phyloP scores from a whole-genome alignment of 2,888 invertebrate genomes.

The Toxonevra muliebris region DNA sequence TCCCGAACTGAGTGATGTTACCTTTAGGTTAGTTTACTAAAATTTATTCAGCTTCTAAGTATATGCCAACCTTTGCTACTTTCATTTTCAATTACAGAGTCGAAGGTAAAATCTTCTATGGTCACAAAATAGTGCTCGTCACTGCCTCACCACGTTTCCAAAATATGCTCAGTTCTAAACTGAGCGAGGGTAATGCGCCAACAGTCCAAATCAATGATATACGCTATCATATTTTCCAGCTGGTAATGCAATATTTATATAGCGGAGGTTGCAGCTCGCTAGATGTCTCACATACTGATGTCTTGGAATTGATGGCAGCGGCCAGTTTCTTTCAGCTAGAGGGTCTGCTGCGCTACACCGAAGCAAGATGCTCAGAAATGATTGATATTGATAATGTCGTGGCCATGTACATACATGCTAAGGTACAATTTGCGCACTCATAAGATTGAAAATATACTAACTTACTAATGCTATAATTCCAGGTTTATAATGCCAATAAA shows the following conservation, averaged over 20 bases:
- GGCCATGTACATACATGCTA: constrained; percentile 92
- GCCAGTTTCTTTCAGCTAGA: constrained; percentile 92
- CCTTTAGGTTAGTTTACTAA: constrained; percentile 71
- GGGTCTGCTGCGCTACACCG: constrained; percentile 84
- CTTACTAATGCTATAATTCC: constrained; percentile 33
- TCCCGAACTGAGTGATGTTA: constrained; percentile 90
- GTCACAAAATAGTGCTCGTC: constrained; percentile 92
- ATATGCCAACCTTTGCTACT: not conserved
- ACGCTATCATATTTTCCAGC: constrained; percentile 90
- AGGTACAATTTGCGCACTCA: constrained; percentile 68
- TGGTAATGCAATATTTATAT: constrained; percentile 90
- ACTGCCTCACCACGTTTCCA: constrained; percentile 88
- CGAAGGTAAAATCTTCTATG: constrained; percentile 90
- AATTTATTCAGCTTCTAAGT: not conserved
- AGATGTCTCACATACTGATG: constrained; percentile 81
- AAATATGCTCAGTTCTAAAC: constrained; percentile 82
- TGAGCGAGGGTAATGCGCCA: constrained; percentile 79
- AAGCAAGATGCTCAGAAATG: constrained; percentile 83
- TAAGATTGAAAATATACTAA: not conserved
- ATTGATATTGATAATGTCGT: constrained; percentile 89
- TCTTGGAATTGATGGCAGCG: constrained; percentile 88
- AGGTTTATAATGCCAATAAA: constrained; percentile 89
- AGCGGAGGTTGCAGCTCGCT: constrained; percentile 85
- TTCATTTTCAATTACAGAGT: constrained; percentile 72
- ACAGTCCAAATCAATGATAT: constrained; percentile 93